Evolutionary conservation across 2,797 vertebrate species (phyloP).

Genomic region (Phalanger gymnotis): DNA sequence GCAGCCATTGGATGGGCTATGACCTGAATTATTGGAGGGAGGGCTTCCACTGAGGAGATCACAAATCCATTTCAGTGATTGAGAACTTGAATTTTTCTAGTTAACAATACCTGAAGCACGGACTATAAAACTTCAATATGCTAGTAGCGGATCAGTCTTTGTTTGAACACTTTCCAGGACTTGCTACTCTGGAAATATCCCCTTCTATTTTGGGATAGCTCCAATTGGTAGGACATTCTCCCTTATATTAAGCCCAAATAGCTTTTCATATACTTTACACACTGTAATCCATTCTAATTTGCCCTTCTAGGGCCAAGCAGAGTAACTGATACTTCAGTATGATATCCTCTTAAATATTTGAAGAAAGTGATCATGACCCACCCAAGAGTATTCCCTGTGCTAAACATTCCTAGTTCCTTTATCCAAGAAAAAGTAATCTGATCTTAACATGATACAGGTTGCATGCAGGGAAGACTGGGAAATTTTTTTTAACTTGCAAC

Average conservation of each 20-base stretch:
- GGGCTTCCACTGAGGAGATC: no score
- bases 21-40: no score
- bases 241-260: not conserved
- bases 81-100: not conserved
- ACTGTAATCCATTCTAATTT: not conserved
- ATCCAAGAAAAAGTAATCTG: not conserved
- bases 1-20: not conserved
- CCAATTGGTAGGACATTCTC: not conserved
- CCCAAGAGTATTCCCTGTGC: not conserved
- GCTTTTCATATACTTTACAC: not conserved
- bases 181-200: not conserved
- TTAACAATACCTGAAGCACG: not conserved
- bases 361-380: not conserved
- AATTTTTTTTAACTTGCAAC: not conserved
- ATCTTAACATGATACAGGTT: not conserved
- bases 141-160: no score
- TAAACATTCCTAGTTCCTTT: not conserved
- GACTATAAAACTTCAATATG: not conserved
- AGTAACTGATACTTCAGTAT: not conserved
- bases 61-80: not conserved
- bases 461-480: not conserved
- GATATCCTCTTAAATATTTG: not conserved
- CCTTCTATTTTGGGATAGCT: not conserved
- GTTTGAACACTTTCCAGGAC: not conserved
- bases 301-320: not conserved